A percentile compares a stretch with the other conserved stretches of the same genome.
Conservation (phyloP, 64 coral and sea anemone genomes). For the Platygyra sinensis region DNA sequence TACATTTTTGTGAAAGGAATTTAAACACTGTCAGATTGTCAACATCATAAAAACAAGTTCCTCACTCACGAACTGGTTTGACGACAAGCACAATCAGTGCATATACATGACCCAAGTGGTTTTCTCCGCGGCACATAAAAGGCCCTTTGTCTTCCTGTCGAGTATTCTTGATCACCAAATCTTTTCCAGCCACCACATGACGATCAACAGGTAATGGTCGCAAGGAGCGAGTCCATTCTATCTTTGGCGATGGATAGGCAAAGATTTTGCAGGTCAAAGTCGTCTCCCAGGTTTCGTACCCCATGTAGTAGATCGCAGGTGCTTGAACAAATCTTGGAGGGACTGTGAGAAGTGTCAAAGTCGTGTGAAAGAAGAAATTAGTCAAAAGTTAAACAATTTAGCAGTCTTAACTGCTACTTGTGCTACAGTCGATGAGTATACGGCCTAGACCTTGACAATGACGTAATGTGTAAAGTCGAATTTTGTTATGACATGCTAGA, state of each 20-base stretch:
- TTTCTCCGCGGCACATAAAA: conserved; percentile 74
- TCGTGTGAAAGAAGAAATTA: no score
- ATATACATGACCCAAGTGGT: conserved; percentile 61
- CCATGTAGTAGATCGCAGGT: conserved; percentile 52
- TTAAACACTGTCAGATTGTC: background rate
- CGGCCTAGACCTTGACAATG: no score
- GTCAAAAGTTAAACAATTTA: no score
- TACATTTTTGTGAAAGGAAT: background rate
- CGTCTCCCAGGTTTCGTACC: conserved; percentile 78
- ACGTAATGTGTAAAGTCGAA: no score
- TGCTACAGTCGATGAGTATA: no score
- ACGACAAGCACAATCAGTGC: conserved; percentile 74
- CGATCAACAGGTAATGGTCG: conserved; percentile 41
- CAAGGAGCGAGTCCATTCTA: conserved; percentile 67
- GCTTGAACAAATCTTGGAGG: conserved; percentile 52
- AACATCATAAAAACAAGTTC: background rate
- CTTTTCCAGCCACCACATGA: conserved; percentile 48
- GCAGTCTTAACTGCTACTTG: no score
- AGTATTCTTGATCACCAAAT: conserved; percentile 69
- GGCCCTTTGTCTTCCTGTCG: conserved; percentile 56
- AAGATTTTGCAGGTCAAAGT: conserved; percentile 78
- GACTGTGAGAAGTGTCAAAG: conserved; percentile 32
- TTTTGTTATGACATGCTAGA: no score
- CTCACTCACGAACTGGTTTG: conserved; percentile 71
- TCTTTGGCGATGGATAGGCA: conserved; percentile 51